Evolutionary conservation across 2,113 vertebrate species (phyloP), one percentile per base, ranked within the genome.

Genomic region (Ictalurus punctatus): DNA sequence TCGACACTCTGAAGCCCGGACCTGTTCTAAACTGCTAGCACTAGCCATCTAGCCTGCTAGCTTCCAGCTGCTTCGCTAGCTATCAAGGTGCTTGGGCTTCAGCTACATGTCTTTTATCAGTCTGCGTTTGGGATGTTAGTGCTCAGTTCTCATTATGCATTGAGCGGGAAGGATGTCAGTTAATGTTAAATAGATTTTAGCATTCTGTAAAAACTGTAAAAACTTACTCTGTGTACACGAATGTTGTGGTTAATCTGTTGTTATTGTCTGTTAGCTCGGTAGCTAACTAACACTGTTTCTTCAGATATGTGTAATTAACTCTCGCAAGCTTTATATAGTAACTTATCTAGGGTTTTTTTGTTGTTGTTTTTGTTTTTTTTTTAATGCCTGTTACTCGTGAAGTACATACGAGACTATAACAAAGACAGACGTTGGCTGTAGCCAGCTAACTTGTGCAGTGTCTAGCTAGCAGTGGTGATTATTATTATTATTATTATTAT

Each of bases 21-120:
- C 40, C 63, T 52, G 83, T 30, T 54, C 83, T 69, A 85, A 69
- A 69, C 44, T 30, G 61, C 83, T 86, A 85, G 81, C 81, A 40
- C 83, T 86, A 85, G 81, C 81, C 81, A 1, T 10, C 85, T 90
- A 90, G 86, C 86, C 34, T 88, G 88, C 78, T 91, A 89, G 85
- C 89, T 84, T 37, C 82, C 58, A 86, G 61, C 87, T 69, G 54
- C 88, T 85, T 56, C 65, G 67, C 58, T 91, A 89, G 88, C 69
- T 85, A 27, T 81, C 58, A 76, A 89, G 83, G 74, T 85, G 82
- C 90, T 85, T 56, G 21, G 65, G 87, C 80, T 88, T 88, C 80
- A 58, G 63, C 61, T 87, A 56, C 30, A 74, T 83, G 34, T 69
- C 19, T 65, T 56, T 69, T 27, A 56, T 56, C n/a, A 63, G 44